Base-by-base conservation (phyloP, 2,113 vertebrate genomes). In the Psittacula cyanocephala region DNA sequence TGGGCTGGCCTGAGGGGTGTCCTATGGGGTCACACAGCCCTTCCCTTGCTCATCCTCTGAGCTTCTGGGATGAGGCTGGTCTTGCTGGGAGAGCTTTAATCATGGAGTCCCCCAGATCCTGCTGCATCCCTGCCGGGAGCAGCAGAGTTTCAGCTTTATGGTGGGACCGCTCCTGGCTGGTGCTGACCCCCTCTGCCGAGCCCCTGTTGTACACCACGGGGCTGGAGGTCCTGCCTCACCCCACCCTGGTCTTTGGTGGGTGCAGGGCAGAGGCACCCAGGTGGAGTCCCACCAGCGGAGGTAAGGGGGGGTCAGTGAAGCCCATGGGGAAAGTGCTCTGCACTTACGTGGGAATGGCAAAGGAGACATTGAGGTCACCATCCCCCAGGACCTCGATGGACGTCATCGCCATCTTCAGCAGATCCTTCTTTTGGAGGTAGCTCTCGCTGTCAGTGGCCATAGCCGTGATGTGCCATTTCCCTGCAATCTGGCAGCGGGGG, bases 261-360 rank as follows among this genome's bases (percentile, higher is more conserved):
- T 68, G 29, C 49, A 69, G 62, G 46, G 19, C 69, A 55, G 28
- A 16, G 74, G 35, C 47, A 84, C 43, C 24, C 19, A 13, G 24
- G 27, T 44, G 53, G 37, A 64, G 31, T 52, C 33, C 39, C 23
- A 10, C 20, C 3, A 3, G 33, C 17, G 8, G 65, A 78, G 23
- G 43, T n/a, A 23, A 24, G 33, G 24, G 39, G 29, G 70, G 22
- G 9, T 60, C 53, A 43, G 20, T 35, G 67, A 76, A 79, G 39
- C 43, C 43, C 19, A 1, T 20, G 14, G n/a, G 57, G n/a, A 85
- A 91, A 50, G 23, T 2, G 3, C 33, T 44, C 49, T 19, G 47
- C 23, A 92, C 95, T 96, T 89, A 96, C 94, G 12, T 53, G 57
- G 49, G 91, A 62, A 92, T 82, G 27, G 93, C 94, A 72, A 93